These are phyloP conservation scores for Dendrolimus punctatus DNA, from an alignment of 1,140 invertebrate genomes.

Conservation along the genomic window DNA sequence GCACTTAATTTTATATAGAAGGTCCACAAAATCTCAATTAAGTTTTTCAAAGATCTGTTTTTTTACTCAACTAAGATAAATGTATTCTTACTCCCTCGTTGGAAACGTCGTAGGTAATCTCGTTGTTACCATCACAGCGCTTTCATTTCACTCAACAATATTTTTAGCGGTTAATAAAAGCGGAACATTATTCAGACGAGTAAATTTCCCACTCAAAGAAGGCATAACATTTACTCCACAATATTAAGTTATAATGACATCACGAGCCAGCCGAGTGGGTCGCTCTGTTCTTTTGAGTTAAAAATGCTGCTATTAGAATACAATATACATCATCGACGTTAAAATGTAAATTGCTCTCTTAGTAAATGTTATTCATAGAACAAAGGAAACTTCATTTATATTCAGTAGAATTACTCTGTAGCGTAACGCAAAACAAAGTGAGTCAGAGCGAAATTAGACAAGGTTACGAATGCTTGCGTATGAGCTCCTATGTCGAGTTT, in stretches of 20 bases:
- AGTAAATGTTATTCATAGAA: constrained; percentile 50
- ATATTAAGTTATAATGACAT: constrained; percentile 5
- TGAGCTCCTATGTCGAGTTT: neutral
- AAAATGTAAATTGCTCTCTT: constrained; percentile 39
- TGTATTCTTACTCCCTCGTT: constrained; percentile 19
- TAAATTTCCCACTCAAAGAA: constrained; percentile 22
- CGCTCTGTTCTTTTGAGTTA: neutral
- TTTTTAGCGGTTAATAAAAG: constrained; percentile 37
- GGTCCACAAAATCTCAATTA: neutral
- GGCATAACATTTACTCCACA: constrained; percentile 2
- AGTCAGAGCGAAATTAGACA: constrained; percentile 23
- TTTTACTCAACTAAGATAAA: constrained; percentile 15
- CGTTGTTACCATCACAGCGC: constrained; percentile 23
- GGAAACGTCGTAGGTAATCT: constrained; percentile 28
- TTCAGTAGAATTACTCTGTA: constrained; percentile 36
- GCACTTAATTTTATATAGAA: neutral
- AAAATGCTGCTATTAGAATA: constrained; percentile 17
- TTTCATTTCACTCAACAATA: constrained; percentile 25
- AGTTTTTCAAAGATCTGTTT: constrained; percentile 4
- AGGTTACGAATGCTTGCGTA: constrained; percentile 14
- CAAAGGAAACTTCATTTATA: constrained; percentile 42
- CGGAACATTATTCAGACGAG: constrained; percentile 28
- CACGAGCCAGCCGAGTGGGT: no score
- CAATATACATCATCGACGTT: constrained; percentile 23
- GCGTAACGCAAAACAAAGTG: constrained; percentile 35